These are phyloP conservation scores for Geococcyx californianus DNA, from an alignment of 2,113 vertebrate genomes.

Conservation along the genomic window DNA sequence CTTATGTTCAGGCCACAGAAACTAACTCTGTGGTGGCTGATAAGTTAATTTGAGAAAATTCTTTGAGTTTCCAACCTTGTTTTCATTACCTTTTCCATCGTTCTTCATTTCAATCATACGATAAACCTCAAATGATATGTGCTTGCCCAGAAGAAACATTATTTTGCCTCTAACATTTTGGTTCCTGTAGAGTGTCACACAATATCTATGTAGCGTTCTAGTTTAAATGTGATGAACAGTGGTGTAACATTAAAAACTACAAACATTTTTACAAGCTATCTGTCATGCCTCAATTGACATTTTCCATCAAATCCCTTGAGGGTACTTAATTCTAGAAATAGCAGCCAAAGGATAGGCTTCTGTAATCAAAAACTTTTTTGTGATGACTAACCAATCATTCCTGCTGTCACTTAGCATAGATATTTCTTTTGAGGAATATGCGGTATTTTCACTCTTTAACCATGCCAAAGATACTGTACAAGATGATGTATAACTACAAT, in stretches of 20 bases:
- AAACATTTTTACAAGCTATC: conserved; percentile 10
- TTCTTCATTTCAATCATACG: background rate
- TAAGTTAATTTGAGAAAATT: background rate
- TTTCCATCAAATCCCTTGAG: background rate
- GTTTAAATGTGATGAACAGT: conserved; percentile 22
- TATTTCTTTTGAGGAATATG: background rate
- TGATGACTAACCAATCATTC: background rate
- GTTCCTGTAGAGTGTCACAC: too few relatives aligned
- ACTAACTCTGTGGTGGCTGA: background rate
- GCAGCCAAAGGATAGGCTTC: background rate
- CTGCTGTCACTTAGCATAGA: background rate
- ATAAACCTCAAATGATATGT: background rate
- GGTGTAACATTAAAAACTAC: background rate
- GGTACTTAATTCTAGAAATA: background rate
- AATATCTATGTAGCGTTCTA: background rate
- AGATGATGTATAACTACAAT: background rate
- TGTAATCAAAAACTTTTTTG: background rate
- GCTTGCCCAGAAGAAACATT: background rate
- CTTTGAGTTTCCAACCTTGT: background rate
- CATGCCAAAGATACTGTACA: background rate
- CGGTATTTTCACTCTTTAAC: background rate
- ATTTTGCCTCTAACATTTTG: background rate
- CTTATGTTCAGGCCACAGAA: background rate
- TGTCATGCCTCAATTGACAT: conserved; percentile 10
- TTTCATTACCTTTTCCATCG: background rate